These are phyloP conservation scores for Melanchra persicariae DNA, from an alignment of 2,888 invertebrate species.

Conservation along the genomic window DNA sequence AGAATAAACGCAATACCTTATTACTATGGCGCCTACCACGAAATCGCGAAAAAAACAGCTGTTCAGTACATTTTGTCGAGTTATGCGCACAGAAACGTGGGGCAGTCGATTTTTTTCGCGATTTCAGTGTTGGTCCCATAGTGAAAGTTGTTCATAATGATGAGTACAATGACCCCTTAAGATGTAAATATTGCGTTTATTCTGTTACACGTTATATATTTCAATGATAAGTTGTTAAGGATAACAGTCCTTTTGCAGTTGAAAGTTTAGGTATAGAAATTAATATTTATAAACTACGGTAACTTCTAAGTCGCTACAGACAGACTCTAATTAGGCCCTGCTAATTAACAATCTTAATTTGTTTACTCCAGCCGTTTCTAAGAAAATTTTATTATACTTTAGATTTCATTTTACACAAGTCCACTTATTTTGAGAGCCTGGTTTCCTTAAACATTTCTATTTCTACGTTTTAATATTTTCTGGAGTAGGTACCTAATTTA, in stretches of 20 bases:
- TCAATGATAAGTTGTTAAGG: no score
- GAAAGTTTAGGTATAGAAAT: conserved; percentile 23
- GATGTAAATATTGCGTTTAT: no score
- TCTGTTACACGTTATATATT: no score
- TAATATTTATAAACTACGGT: conserved; percentile 37
- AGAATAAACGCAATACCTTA: no score
- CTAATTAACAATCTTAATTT: conserved; percentile 72
- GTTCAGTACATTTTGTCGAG: no score
- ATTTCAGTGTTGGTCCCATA: no score
- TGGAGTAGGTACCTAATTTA: conserved; percentile 33
- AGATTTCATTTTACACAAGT: conserved; percentile 64
- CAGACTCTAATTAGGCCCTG: conserved; percentile 63
- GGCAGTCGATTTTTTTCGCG: no score
- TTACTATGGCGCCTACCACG: no score
- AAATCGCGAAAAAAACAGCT: no score
- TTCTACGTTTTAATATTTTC: conserved; percentile 57
- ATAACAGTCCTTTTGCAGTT: neutral
- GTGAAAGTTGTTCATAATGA: no score
- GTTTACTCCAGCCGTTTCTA: conserved; percentile 63
- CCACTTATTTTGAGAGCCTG: conserved; percentile 43
- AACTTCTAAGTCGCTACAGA: conserved; percentile 49
- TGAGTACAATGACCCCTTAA: no score
- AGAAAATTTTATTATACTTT: conserved; percentile 63
- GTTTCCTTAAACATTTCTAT: conserved; percentile 56
- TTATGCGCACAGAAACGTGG: no score